Percentiles rank a stretch among this genome's conserved stretches.
These are phyloP conservation scores for Agelas oroides DNA, from an alignment of 37 sponge, comb jelly and placozoan species.

Conservation along the genomic window DNA sequence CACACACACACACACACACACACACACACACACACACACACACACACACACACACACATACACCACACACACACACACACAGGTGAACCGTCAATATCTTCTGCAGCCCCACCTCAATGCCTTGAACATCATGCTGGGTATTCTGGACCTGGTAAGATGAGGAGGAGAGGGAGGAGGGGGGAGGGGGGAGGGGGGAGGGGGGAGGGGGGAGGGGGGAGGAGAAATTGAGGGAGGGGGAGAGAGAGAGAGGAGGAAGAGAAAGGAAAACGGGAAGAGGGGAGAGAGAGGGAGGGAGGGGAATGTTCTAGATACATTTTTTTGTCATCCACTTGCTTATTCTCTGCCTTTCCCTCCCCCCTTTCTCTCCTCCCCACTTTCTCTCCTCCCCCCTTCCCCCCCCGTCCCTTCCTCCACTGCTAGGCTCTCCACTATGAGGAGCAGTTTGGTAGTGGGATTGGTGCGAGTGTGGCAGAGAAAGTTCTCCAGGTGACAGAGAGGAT, in stretches of 20 bases:
- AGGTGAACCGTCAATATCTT: conserved; percentile 76
- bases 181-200: no score
- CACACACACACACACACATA: no score
- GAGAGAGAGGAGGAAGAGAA: no score
- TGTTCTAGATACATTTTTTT: no score
- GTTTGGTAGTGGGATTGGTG: conserved; percentile 75
- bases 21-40: conserved; percentile 3
- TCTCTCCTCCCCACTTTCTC: not conserved
- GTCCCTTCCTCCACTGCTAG: conserved; percentile 11
- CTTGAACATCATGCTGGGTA: conserved; percentile 62
- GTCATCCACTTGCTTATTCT: no score
- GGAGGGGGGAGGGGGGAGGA: no score
- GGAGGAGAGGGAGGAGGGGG: no score
- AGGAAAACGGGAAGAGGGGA: no score
- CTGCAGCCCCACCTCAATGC: conserved; percentile 79
- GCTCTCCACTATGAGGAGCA: conserved; percentile 81
- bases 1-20: conserved; percentile 19
- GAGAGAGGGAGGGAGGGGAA: no score
- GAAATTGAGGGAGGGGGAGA: no score
- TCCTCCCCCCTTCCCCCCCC: not conserved
- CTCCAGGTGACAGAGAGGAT: conserved; percentile 82
- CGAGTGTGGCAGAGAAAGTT: conserved; percentile 76
- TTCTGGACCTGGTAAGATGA: conserved; percentile 61
- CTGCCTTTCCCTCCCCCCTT: no score
- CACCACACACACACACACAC: not conserved